Base-by-base conservation (phyloP, 1,140 invertebrate genomes). In the Brachionus plicatilis region DNA sequence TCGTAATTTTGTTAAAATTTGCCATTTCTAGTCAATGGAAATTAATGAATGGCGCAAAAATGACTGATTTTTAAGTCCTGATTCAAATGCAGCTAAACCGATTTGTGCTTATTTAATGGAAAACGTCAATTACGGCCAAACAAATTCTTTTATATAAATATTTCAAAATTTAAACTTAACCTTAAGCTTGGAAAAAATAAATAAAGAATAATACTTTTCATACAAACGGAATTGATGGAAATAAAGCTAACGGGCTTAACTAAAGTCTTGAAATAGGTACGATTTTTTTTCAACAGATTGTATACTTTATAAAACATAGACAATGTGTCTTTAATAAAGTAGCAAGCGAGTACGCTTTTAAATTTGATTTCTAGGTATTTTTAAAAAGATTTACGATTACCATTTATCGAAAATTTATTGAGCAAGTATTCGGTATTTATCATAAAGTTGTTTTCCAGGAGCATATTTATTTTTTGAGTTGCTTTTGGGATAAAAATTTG, bases 401-500 rank as follows among this genome's bases (percentile, higher is more conserved):
- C 12, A 68, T 37, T 41, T 41, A 41, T 33, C 33, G 29, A 68
- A 33, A 33, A 41, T 72, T 72, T 20, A 72, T 41, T 41, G 37
- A n/a, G 9, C 33, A 72, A 41, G 37, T 41, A 20, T 72, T 72
- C 37, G 4, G n/a, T 41, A 41, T 41, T 43, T 43, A 72, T 72
- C 37, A 43, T 41, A 72, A 14, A 41, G 17, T 24, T 41, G 41
- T 12, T 24, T 68, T 68, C 33, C 33, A 37, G 66, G 66, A 33
- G 33, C 8, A 68, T 14, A 68, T 68, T 68, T 68, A 68, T 68
- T 33, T 68, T 11, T 68, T 29, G 27, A 68, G 33, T 17, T 41
- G 66, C 14, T 68, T 68, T 68, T 33, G 24, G 66, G 66, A 68
- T 68, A 68, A 68, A 60, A 68, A 33, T 68, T 68, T 68, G 66